These are phyloP conservation scores for Turritopsis rubra DNA, from an alignment of 30 jellyfish, hydroid and myxozoan species.

Conservation along the genomic window DNA sequence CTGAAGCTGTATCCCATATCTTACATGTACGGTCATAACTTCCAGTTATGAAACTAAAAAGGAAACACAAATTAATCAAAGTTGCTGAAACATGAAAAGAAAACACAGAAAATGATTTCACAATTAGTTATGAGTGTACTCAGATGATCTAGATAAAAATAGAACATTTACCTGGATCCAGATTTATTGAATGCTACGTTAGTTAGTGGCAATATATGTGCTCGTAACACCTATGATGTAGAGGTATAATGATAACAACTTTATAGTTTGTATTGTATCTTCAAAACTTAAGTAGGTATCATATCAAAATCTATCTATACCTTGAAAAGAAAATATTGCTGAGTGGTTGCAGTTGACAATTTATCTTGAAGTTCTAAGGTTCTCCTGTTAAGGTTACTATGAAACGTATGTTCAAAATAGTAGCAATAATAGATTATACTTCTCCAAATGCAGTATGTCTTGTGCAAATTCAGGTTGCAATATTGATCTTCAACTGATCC, in stretches of 20 bases:
- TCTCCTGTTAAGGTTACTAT: slow-evolving; percentile 29
- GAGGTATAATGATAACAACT: neutral
- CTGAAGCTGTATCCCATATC: slow-evolving; percentile 95
- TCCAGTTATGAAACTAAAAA: slow-evolving; percentile 75
- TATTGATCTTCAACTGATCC: too few species aligned
- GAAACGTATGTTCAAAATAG: too few species aligned
- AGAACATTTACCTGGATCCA: slow-evolving; percentile 73
- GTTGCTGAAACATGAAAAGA: neutral
- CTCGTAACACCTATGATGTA: slow-evolving; percentile 68
- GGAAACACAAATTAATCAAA: neutral
- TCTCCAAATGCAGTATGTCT: too few species aligned
- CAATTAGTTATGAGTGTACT: neutral
- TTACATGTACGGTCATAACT: slow-evolving; percentile 94
- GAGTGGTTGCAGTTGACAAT: slow-evolving; percentile 46
- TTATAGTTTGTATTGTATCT: too few species aligned
- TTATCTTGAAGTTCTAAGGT: slow-evolving; percentile 71
- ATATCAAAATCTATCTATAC: slow-evolving; percentile 38
- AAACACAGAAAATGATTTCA: neutral
- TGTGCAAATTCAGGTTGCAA: too few species aligned
- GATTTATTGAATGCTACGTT: slow-evolving; percentile 90
- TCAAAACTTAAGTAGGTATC: too few species aligned
- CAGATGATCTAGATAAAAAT: neutral
- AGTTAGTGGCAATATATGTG: slow-evolving; percentile 83
- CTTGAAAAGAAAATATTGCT: slow-evolving; percentile 63
- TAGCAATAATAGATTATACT: too few species aligned